Conservation (phyloP, 1,140 invertebrate genomes). For the Meloidogyne floridensis region DNA sequence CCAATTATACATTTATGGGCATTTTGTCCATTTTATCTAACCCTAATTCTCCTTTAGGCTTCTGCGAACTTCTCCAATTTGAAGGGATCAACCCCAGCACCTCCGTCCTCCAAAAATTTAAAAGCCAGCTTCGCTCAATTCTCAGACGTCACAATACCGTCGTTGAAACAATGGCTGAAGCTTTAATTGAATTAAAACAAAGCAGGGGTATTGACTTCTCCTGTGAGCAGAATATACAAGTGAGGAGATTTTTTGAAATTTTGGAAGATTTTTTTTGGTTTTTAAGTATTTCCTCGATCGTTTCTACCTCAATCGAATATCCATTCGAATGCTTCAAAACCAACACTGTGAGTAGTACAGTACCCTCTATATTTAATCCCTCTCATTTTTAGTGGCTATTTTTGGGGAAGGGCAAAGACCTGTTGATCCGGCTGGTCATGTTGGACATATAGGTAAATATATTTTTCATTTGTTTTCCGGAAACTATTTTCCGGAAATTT, state of each 20-base stretch:
- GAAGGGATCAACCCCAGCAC: slow-evolving; percentile 22
- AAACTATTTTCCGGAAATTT: too few species aligned
- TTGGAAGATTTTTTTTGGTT: not conserved
- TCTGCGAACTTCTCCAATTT: slow-evolving; percentile 34
- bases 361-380: not conserved
- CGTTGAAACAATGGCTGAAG: slow-evolving; percentile 97
- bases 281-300: slow-evolving; percentile 90
- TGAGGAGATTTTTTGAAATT: not conserved
- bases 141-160: slow-evolving; percentile 88
- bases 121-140: slow-evolving; percentile 56
- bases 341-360: slow-evolving; percentile 74
- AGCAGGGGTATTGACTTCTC: slow-evolving; percentile 82
- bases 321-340: slow-evolving; percentile 95
- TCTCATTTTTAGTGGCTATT: slow-evolving; percentile 43
- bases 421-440: slow-evolving; percentile 26
- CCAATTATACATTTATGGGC: not conserved
- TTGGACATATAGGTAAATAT: slow-evolving; percentile 72
- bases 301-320: slow-evolving; percentile 93
- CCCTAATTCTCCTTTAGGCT: slow-evolving; percentile 9
- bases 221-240: slow-evolving; percentile 83
- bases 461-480: too few species aligned
- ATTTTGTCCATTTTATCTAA: slow-evolving; percentile 24
- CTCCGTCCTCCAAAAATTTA: slow-evolving; percentile 42
- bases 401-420: slow-evolving; percentile 33
- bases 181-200: slow-evolving; percentile 92